phyloP scores from a whole-genome alignment of 2,888 invertebrate species.

The Theristus sp. region DNA sequence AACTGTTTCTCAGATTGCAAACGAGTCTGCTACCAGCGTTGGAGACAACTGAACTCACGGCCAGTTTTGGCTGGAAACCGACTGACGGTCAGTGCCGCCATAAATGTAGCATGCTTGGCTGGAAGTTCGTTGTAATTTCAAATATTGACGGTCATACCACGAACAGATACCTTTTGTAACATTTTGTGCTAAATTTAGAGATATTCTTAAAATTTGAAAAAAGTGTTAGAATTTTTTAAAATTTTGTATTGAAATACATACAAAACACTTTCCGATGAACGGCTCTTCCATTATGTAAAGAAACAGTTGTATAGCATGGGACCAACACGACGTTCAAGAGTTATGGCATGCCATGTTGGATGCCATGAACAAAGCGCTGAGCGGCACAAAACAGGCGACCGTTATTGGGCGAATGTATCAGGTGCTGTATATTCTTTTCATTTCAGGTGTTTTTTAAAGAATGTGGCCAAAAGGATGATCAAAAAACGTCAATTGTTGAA shows the following conservation, averaged over 20 bases:
- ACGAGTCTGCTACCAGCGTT: slow-evolving; percentile 56
- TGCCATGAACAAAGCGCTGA: slow-evolving; percentile 52
- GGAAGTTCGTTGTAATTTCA: not conserved
- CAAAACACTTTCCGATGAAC: too few relatives aligned
- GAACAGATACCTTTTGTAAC: too few relatives aligned
- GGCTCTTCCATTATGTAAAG: too few relatives aligned
- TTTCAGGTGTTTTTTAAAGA: too few relatives aligned
- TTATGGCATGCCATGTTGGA: slow-evolving; percentile 75
- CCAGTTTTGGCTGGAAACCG: slow-evolving; percentile 73
- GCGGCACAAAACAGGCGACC: not conserved
- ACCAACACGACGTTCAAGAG: slow-evolving; percentile 79
- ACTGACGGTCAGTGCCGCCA: slow-evolving; percentile 41
- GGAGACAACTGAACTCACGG: slow-evolving; percentile 66
- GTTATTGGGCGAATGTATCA: not conserved
- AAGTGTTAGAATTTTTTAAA: too few relatives aligned
- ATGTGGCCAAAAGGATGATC: too few relatives aligned
- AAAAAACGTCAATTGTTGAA: too few relatives aligned
- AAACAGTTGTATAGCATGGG: slow-evolving; percentile 51
- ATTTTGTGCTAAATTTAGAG: too few relatives aligned
- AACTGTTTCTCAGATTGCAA: slow-evolving; percentile 62
- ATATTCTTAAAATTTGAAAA: too few relatives aligned
- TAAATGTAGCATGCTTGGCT: not conserved
- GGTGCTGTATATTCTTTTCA: too few relatives aligned
- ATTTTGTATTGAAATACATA: too few relatives aligned
- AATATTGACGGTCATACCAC: too few relatives aligned